These are phyloP conservation scores for Buathra laborator DNA, from an alignment of 2,888 invertebrate species.

Conservation along the genomic window DNA sequence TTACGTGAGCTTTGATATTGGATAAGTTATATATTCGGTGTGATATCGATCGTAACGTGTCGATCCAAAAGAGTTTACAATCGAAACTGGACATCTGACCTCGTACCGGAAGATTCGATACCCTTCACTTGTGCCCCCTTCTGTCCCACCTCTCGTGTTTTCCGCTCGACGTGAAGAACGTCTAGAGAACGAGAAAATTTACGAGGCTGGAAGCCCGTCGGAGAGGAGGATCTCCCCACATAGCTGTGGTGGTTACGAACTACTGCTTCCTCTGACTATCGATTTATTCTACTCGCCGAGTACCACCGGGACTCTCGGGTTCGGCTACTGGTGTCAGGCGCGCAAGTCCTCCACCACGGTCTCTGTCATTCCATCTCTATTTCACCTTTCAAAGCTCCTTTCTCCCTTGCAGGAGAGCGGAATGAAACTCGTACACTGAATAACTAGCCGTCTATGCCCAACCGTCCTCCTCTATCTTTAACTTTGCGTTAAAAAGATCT, in stretches of 20 bases:
- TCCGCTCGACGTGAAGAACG: conserved; percentile 52
- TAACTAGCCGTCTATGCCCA: neutral
- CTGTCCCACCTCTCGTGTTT: conserved; percentile 30
- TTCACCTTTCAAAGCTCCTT: conserved; percentile 8
- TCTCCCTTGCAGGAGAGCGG: conserved; percentile 1
- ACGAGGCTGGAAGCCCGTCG: conserved; percentile 39
- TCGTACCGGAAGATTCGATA: conserved; percentile 55
- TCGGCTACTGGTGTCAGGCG: conserved; percentile 38
- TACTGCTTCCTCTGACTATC: conserved; percentile 52
- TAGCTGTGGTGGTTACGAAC: conserved; percentile 35
- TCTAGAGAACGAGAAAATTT: conserved; percentile 50
- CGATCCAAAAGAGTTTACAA: conserved; percentile 14
- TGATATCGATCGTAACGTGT: conserved; percentile 1
- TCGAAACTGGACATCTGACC: conserved; percentile 44
- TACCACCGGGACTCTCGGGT: conserved; percentile 29
- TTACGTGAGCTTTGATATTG: neutral
- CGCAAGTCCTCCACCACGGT: conserved; percentile 33
- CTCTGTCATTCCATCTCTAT: conserved; percentile 21
- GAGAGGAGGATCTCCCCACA: conserved; percentile 40
- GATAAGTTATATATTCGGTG: neutral
- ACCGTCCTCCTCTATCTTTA: neutral
- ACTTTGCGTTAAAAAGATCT: neutral
- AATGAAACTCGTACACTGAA: conserved; percentile 46
- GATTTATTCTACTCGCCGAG: conserved; percentile 51
- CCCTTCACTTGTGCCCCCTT: conserved; percentile 46